Evolutionary conservation across 1,140 invertebrate genomes (phyloP).

Genomic region (Neuroterus valhalla): DNA sequence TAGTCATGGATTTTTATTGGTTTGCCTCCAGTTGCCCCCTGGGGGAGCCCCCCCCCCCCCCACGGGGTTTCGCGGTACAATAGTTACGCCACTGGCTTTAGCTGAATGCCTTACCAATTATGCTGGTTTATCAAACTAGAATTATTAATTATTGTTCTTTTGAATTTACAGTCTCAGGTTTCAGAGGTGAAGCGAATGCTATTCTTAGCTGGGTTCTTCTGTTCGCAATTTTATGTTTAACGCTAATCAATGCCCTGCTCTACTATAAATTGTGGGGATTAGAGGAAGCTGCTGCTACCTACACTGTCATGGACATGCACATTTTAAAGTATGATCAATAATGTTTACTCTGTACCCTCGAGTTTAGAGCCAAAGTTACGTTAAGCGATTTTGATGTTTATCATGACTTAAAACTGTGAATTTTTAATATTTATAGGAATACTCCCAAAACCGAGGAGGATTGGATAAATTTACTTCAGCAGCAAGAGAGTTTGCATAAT

Average conservation of each 20-base stretch:
- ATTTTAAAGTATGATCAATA: conserved; percentile 74
- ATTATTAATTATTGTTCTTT: conserved; percentile 38
- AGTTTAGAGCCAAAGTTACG: no score
- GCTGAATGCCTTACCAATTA: no score
- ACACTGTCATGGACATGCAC: conserved; percentile 77
- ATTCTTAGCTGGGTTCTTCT: conserved; percentile 77
- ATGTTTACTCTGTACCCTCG: conserved; percentile 36
- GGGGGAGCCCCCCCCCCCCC: no score
- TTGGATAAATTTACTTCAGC: conserved; percentile 84
- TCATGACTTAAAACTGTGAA: no score
- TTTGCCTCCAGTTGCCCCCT: no score
- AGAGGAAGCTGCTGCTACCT: conserved; percentile 76
- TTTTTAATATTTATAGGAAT: conserved; percentile 63
- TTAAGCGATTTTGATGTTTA: no score
- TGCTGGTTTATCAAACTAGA: not conserved
- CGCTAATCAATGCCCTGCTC: conserved; percentile 85
- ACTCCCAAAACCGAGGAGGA: conserved; percentile 83
- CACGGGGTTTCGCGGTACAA: no score
- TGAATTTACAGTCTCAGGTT: conserved; percentile 51
- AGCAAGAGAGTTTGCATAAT: conserved; percentile 85
- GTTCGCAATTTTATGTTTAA: conserved; percentile 79
- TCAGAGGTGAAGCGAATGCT: conserved; percentile 59
- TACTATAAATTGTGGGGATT: conserved; percentile 87
- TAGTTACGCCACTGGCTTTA: no score
- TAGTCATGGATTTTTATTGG: no score